Evolutionary conservation across 2,888 invertebrate species (phyloP).

Genomic region (Thymelicus acteon): DNA sequence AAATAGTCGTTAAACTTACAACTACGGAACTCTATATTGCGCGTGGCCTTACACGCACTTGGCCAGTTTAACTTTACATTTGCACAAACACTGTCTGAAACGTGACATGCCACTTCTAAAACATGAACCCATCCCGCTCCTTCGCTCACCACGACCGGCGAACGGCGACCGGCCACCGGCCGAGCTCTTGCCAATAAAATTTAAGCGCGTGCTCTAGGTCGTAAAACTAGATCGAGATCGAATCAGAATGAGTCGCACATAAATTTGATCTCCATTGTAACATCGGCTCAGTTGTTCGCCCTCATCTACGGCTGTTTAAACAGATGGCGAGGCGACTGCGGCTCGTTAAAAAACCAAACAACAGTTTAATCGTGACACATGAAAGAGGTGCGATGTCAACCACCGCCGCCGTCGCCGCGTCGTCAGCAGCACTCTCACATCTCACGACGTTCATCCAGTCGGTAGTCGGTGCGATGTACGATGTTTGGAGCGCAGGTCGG

Average conservation of each 20-base stretch:
- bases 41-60: too few relatives aligned
- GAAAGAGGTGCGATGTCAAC: too few relatives aligned
- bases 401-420: too few relatives aligned
- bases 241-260: neutral
- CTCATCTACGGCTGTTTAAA: neutral
- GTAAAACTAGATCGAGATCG: conserved; percentile 17
- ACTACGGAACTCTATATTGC: too few relatives aligned
- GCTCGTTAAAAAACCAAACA: neutral
- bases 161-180: neutral
- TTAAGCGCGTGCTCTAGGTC: conserved; percentile 5
- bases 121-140: too few relatives aligned
- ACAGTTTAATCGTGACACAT: neutral
- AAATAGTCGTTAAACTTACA: too few relatives aligned
- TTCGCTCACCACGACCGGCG: neutral
- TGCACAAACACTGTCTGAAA: neutral
- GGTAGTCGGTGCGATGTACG: too few relatives aligned
- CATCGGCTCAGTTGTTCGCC: neutral
- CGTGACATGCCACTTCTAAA: neutral
- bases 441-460: too few relatives aligned
- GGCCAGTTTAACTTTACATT: too few relatives aligned
- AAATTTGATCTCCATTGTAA: conserved; percentile 1
- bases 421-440: too few relatives aligned
- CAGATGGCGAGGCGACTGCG: neutral
- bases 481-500: too few relatives aligned
- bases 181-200: conserved; percentile 19